Evolutionary conservation across 2,113 vertebrate genomes (phyloP).

Genomic region (Bostrychus sinensis): DNA sequence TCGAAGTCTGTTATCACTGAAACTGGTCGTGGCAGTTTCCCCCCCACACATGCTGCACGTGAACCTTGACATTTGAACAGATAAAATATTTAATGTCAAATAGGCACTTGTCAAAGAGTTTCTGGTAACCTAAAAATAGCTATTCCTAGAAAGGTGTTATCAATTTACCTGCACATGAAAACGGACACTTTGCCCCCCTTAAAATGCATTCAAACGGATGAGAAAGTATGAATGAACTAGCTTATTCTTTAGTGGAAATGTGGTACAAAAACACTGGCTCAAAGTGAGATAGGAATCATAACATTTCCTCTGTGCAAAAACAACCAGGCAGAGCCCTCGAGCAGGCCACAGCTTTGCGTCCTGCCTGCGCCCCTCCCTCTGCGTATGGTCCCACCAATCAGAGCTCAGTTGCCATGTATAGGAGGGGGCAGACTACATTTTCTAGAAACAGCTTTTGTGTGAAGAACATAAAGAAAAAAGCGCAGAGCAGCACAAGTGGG

Average conservation of each 20-base stretch:
- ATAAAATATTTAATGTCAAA: conserved; percentile 1
- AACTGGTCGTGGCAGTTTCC: background rate
- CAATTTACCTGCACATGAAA: no score
- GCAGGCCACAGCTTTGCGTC: conserved; percentile 26
- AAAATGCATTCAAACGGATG: background rate
- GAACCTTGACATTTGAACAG: background rate
- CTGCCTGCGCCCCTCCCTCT: conserved; percentile 44
- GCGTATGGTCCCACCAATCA: conserved; percentile 74
- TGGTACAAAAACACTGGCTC: background rate
- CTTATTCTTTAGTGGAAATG: background rate
- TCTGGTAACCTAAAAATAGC: conserved; percentile 39
- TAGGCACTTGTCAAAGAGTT: conserved; percentile 7
- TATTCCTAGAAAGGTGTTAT: conserved; percentile 25
- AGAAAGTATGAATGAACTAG: no score
- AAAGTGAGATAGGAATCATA: conserved; percentile 53
- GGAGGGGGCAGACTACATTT: conserved; percentile 39
- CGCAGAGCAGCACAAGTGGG: conserved; percentile 46
- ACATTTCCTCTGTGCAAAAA: conserved; percentile 65
- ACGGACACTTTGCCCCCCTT: background rate
- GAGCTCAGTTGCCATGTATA: conserved; percentile 78
- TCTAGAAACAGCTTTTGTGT: conserved; percentile 69
- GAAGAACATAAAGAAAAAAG: conserved; percentile 59
- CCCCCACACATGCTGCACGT: conserved; percentile 3
- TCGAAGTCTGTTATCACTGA: background rate
- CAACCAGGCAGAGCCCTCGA: conserved; percentile 66